phyloP scores from a whole-genome alignment of 2,888 invertebrate genomes.

The Heliothis peltigera region DNA sequence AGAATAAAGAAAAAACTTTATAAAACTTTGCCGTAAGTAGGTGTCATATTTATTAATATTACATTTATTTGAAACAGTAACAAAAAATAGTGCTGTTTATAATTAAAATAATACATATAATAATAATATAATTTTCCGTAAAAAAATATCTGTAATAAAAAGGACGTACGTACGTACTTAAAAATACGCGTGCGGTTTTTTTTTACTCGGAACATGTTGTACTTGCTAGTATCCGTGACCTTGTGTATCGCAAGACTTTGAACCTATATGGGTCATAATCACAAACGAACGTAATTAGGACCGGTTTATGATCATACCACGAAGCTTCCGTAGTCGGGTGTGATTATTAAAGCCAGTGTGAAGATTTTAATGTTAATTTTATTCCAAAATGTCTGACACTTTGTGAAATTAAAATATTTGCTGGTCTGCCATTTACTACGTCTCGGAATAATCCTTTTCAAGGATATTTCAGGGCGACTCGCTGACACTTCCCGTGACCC shows the following conservation, averaged over 20 bases:
- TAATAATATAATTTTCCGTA: background rate
- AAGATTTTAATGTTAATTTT: constrained; percentile 2
- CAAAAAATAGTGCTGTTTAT: background rate
- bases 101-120: constrained; percentile 1
- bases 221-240: constrained; percentile 20
- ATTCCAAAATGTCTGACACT: background rate
- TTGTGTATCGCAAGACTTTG: constrained; percentile 48
- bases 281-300: constrained; percentile 37
- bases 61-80: background rate
- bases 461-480: too few species aligned
- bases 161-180: background rate
- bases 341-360: constrained; percentile 14
- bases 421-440: too few species aligned
- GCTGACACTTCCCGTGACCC: too few species aligned
- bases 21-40: background rate
- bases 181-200: background rate
- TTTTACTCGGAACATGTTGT: background rate
- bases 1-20: too few species aligned
- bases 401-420: too few species aligned
- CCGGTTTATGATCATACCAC: constrained; percentile 27
- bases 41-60: background rate
- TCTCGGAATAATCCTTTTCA: too few species aligned
- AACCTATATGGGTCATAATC: constrained; percentile 45
- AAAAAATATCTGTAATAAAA: background rate
- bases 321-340: constrained; percentile 40